Percentiles rank a stretch among this genome's conserved stretches.
Evolutionary conservation across 1,140 invertebrate species (phyloP).

Genomic region (Colletes gigas): DNA sequence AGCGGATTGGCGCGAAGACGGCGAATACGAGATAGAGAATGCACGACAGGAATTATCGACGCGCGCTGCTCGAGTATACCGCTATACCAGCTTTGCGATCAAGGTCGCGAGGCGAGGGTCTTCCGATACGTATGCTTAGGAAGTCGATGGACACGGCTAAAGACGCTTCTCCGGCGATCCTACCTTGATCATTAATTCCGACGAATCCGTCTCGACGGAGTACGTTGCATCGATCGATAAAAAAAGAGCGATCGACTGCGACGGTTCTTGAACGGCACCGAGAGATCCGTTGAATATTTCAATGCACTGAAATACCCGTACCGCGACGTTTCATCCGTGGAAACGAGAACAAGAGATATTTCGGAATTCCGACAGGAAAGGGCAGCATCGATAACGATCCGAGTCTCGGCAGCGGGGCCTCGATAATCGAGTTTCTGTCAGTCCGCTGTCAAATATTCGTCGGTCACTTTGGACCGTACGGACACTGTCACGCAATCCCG

Average conservation of each 20-base stretch:
- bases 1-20: constrained; percentile 41
- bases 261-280: no score
- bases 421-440: constrained; percentile 38
- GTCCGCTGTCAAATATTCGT: constrained; percentile 33
- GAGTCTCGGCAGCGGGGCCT: neutral
- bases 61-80: constrained; percentile 57
- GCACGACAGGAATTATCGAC: constrained; percentile 65
- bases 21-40: constrained; percentile 53
- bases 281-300: neutral
- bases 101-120: constrained; percentile 56
- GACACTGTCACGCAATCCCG: neutral
- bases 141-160: constrained; percentile 28
- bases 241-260: neutral
- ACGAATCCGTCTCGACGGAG: neutral
- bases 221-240: neutral
- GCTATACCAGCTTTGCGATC: constrained; percentile 57
- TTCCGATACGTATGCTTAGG: constrained; percentile 36
- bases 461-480: neutral
- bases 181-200: neutral
- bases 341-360: neutral
- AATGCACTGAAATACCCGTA: neutral
- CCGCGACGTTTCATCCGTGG: no score
- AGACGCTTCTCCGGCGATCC: neutral
- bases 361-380: constrained; percentile 2
- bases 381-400: constrained; percentile 49